phyloP scores from a whole-genome alignment of 2,888 invertebrate genomes.

The Euplagia quadripunctaria region DNA sequence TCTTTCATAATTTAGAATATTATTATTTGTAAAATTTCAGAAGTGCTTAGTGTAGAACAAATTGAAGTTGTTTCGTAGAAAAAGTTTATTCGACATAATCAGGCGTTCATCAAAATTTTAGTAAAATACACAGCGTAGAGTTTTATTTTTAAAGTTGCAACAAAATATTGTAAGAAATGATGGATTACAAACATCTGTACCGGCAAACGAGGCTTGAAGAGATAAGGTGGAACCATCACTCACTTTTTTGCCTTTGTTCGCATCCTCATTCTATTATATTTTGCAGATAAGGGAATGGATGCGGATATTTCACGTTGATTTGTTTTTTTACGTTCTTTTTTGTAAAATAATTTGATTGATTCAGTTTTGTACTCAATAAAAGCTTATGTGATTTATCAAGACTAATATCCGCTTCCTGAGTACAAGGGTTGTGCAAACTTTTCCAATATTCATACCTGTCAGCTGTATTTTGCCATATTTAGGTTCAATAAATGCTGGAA shows the following conservation, averaged over 20 bases:
- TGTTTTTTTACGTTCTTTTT: constrained; percentile 33
- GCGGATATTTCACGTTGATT: constrained; percentile 41
- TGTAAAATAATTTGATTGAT: constrained; percentile 35
- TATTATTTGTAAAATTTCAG: constrained; percentile 32
- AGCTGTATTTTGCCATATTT: neutral
- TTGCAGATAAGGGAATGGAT: constrained; percentile 40
- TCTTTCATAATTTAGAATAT: too few relatives aligned
- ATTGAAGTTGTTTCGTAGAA: constrained; percentile 27
- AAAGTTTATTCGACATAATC: constrained; percentile 30
- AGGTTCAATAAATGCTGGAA: neutral
- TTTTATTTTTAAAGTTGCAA: constrained; percentile 48
- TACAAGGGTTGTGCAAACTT: neutral
- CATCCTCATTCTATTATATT: constrained; percentile 48
- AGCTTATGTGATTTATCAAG: constrained; percentile 6
- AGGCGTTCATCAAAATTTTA: constrained; percentile 15
- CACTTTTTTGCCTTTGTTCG: constrained; percentile 60
- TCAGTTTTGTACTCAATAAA: neutral
- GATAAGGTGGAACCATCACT: constrained; percentile 73
- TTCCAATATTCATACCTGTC: neutral
- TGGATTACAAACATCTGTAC: constrained; percentile 73
- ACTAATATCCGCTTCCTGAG: neutral
- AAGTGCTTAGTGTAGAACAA: constrained; percentile 32
- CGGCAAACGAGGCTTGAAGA: constrained; percentile 71
- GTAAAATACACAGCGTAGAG: neutral
- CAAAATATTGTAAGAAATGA: constrained; percentile 57